Conservation (phyloP, 2,113 vertebrate genomes). For the Takifugu bimaculatus region DNA sequence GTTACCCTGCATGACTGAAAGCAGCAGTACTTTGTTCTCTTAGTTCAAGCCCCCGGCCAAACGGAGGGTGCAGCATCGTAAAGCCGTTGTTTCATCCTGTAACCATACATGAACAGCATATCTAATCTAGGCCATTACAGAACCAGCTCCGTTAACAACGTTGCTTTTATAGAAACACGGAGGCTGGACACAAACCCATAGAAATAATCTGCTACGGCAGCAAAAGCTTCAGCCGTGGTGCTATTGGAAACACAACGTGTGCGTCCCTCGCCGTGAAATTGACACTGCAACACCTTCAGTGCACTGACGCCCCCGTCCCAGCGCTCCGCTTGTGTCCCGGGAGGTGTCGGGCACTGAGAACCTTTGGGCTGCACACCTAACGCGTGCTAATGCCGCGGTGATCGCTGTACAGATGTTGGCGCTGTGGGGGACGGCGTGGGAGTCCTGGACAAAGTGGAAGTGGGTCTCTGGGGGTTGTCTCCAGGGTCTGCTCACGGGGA, state of each 20-base stretch:
- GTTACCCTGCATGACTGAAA: slow-evolving; percentile 1
- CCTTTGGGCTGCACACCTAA: slow-evolving; percentile 45
- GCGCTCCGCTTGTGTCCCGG: background rate
- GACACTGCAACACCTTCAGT: too few relatives aligned
- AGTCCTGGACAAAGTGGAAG: slow-evolving; percentile 59
- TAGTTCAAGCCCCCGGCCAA: slow-evolving; percentile 26
- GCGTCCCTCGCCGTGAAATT: too few relatives aligned
- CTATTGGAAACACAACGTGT: background rate
- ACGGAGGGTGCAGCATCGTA: slow-evolving; percentile 48
- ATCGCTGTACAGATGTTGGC: slow-evolving; percentile 43
- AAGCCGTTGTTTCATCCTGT: slow-evolving; percentile 49
- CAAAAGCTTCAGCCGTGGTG: slow-evolving; percentile 13
- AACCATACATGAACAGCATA: slow-evolving; percentile 44
- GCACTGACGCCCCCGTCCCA: too few relatives aligned
- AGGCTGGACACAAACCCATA: slow-evolving; percentile 51
- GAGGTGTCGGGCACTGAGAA: slow-evolving; percentile 49
- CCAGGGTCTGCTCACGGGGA: slow-evolving; percentile 22
- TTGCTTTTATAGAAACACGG: slow-evolving; percentile 46
- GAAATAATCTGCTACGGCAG: slow-evolving; percentile 31
- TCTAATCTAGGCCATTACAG: slow-evolving; percentile 57
- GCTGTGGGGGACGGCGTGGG: slow-evolving; percentile 50
- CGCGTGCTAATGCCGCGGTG: slow-evolving; percentile 49
- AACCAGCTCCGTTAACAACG: slow-evolving; percentile 49
- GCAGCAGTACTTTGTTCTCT: slow-evolving; percentile 11
- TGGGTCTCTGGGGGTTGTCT: slow-evolving; percentile 33